phyloP scores from a whole-genome alignment of 2,888 invertebrate genomes.

The Pecten maximus region DNA sequence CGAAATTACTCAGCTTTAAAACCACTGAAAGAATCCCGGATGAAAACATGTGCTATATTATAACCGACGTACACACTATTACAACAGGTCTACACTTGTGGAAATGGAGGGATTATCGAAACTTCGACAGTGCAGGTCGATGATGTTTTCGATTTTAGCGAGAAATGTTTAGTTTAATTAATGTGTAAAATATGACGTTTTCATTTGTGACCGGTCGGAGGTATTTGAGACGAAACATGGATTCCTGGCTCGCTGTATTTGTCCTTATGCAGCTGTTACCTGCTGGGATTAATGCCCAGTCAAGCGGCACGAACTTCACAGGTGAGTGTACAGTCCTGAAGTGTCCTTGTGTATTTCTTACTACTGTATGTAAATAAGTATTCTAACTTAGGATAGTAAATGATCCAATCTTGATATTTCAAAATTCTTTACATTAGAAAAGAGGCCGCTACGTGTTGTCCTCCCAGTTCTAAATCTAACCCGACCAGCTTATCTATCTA shows the following conservation, averaged over 20 bases:
- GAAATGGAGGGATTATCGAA: background rate
- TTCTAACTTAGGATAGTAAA: background rate
- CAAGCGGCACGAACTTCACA: background rate
- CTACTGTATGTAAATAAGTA: background rate
- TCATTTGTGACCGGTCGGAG: background rate
- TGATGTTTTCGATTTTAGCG: background rate
- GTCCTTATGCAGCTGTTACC: background rate
- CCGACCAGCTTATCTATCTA: too few species aligned
- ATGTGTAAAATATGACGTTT: background rate
- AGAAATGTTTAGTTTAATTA: background rate
- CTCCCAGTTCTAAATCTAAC: too few species aligned
- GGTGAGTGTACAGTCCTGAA: background rate
- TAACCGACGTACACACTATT: background rate
- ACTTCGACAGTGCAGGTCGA: background rate
- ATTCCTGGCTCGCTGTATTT: background rate
- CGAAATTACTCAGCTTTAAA: background rate
- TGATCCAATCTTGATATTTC: too few species aligned
- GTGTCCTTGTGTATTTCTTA: background rate
- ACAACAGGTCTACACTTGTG: slow-evolving; percentile 23
- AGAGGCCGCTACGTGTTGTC: too few species aligned
- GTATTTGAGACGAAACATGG: background rate
- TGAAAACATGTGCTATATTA: background rate
- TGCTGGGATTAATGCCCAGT: background rate
- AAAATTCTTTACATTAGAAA: too few species aligned
- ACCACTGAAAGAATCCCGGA: background rate